Base-by-base conservation (phyloP, 1,140 invertebrate genomes). In the Danaus plexippus region DNA sequence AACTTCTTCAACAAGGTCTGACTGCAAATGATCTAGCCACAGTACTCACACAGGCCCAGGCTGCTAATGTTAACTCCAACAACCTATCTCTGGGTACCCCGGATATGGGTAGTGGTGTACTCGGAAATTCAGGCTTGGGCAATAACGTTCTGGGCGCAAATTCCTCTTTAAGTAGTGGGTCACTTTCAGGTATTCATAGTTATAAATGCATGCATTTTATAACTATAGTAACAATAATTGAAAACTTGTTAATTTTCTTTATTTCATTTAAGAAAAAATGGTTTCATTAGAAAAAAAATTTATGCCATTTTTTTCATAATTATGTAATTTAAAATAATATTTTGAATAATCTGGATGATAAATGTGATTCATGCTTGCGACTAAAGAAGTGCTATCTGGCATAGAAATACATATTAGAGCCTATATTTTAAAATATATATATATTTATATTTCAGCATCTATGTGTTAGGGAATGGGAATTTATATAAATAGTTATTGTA, bases 1-100 rank as follows among this genome's bases (percentile, higher is more conserved):
- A 88, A 60, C 74, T 89, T 12, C 64, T 89, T 7, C 88, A 89
- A 61, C 86, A 88, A 68, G 84, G 82, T 12, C 66, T 87, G 6
- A 87, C 84, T 1, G 82, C 82, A 9, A 80, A 71, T 64, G 82
- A 87, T 49, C 57, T 87, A 13, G 81, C 82, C 9, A 81, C 77
- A 18, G 76, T 85, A 6, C 66, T 87, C 1, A 69, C 73, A 3
- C 80, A 85, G 52, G 74, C 75, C 9, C 69, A 73, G 43, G 71
- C 63, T 6, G 73, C 73, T 4, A 73, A 66, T 59, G 75, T 71
- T 1, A 77, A 74, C 44, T 52, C 65, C 7, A 75, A 73, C 22
- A 72, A 60, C 48, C 45, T 84, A 47, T 61, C 47, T 7, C 68
- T 83, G n/a, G 62, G 57, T 9, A 63, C 61, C 11, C 41, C 56